These are phyloP conservation scores for Leptonema lineaticorne DNA, from an alignment of 1,140 invertebrate species.

Conservation along the genomic window DNA sequence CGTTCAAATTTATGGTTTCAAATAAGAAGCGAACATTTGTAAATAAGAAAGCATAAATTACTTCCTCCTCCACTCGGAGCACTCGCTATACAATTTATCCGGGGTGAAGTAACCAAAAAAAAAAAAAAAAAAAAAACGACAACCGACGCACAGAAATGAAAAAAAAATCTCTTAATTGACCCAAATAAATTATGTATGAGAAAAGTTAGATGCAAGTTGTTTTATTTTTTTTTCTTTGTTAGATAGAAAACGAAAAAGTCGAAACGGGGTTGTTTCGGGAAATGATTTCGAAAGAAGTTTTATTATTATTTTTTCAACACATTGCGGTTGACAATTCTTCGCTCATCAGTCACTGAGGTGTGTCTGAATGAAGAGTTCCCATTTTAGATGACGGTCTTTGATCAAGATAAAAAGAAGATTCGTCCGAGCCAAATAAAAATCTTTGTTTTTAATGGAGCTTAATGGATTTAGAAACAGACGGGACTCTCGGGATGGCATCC, in stretches of 20 bases:
- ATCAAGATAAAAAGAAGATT: too few species aligned
- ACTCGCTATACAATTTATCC: constrained; percentile 18
- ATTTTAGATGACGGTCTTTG: constrained; percentile 11
- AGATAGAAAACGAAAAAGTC: too few species aligned
- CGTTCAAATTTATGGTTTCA: constrained; percentile 32
- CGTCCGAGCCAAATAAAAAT: constrained; percentile 10
- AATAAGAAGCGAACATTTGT: constrained; percentile 37
- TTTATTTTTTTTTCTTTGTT: too few species aligned
- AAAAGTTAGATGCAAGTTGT: too few species aligned
- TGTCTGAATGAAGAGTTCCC: neutral
- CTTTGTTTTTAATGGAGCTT: constrained; percentile 9
- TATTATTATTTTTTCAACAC: neutral
- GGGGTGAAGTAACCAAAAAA: neutral
- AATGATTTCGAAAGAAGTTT: neutral
- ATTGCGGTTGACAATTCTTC: neutral
- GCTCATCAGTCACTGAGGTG: constrained; percentile 4
- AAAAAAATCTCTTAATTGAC: constrained; percentile 36
- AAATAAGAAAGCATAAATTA: constrained; percentile 40
- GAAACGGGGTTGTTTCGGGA: neutral
- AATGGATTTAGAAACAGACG: neutral
- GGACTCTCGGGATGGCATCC: neutral
- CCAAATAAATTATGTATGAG: constrained; percentile 38
- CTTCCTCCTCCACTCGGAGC: neutral
- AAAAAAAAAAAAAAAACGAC: too few species aligned
- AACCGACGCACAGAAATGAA: neutral